Conservation (phyloP, 1,140 invertebrate species). For the Caenorhabditis remanei region DNA sequence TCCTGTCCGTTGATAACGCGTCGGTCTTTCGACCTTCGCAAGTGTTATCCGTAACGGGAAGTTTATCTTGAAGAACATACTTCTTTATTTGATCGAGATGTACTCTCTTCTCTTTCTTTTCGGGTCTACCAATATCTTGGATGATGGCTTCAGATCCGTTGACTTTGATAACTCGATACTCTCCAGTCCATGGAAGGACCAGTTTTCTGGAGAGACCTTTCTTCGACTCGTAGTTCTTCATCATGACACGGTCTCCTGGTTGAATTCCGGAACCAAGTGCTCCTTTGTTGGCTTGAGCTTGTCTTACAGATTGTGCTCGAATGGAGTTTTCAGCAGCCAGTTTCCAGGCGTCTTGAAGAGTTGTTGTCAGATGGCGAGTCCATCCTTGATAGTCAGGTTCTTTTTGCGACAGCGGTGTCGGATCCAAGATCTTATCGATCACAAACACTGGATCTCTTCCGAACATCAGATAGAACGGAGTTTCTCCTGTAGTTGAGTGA, state of each 20-base stretch:
- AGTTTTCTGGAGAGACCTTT: neutral
- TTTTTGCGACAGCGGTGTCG: neutral
- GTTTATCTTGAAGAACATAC: neutral
- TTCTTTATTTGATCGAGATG: constrained; percentile 26
- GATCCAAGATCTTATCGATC: neutral
- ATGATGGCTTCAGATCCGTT: neutral
- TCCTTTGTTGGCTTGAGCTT: neutral
- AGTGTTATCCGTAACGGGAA: too few species aligned
- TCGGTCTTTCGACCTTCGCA: too few species aligned
- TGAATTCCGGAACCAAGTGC: neutral
- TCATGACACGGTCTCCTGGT: neutral
- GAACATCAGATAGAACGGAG: constrained; percentile 30
- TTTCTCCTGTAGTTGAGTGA: constrained; percentile 14
- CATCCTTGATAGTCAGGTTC: neutral
- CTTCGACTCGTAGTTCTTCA: neutral
- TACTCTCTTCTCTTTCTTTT: neutral
- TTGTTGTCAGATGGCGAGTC: neutral
- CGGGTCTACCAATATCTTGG: neutral
- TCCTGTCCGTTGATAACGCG: too few species aligned
- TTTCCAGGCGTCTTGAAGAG: neutral
- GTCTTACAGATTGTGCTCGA: neutral
- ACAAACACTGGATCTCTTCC: constrained; percentile 37
- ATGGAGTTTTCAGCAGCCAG: neutral
- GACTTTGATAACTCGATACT: neutral
- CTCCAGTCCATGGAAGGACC: neutral